Base-by-base conservation (phyloP, 2,113 vertebrate genomes). In the Anthoscopus minutus region DNA sequence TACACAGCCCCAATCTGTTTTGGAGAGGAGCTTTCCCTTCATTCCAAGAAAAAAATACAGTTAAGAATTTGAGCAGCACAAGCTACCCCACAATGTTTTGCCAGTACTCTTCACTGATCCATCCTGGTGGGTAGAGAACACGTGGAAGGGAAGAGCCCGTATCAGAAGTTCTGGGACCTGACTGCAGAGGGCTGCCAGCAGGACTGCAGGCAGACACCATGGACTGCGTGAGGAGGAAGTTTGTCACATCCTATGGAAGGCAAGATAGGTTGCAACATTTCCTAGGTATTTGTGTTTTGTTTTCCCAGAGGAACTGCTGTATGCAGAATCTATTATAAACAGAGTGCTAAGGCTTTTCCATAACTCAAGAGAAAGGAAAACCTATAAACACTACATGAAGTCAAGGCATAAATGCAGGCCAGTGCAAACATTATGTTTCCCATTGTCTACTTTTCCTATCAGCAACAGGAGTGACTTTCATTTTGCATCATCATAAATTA, bases 271-370 rank as follows among this genome's bases (percentile, higher is more conserved):
- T 94, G 89, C 81, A 82, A 51, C 40, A 35, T 60, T 89, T 85
- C 85, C 89, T 89, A 89, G 78, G 64, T 73, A 88, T 80, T 47
- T 0, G 1, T 81, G 38, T 37, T 81, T 54, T 92, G 58, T 83
- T 96, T 92, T 95, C 76, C 76, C 72, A 73, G 79, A 89, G 79
- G 85, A 66, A 81, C 31, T 22, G 11, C 58, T 77, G 35, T n/a
- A n/a, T 42, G 66, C 31, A 83, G 64, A 80, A 92, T 86, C 90
- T 83, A 83, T 47, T 62, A 73, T 10, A 95, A 94, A 96, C 78
- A 77, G 19, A 81, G 66, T 15, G 51, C 50, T 90, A 70, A 78
- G 51, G 56, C 24, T 94, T 91, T 88, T 91, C 78, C 67, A 37
- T 70, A 70, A 44, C 35, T n/a, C 67, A 62, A 28, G 37, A 86